These are phyloP conservation scores for Notodromas monacha DNA, from an alignment of 2,888 invertebrate genomes.

Conservation along the genomic window DNA sequence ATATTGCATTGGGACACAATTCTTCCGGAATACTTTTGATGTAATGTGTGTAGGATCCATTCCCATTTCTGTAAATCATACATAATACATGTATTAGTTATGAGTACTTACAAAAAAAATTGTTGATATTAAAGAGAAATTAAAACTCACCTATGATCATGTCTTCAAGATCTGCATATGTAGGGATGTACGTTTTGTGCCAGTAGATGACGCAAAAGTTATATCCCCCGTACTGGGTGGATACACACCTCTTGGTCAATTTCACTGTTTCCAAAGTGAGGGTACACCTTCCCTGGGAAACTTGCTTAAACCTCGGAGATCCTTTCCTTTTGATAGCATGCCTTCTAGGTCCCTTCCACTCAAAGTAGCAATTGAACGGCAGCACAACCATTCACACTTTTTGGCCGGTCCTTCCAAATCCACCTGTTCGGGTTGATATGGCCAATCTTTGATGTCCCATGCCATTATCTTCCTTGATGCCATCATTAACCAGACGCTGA, in stretches of 20 bases:
- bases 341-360: slow-evolving; percentile 1
- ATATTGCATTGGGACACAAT: background rate
- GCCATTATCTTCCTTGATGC: background rate
- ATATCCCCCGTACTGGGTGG: slow-evolving; percentile 1
- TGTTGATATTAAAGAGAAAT: slow-evolving; percentile 1
- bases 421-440: slow-evolving; percentile 1
- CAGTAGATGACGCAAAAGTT: slow-evolving; percentile 2
- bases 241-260: slow-evolving; percentile 4
- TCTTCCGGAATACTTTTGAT: background rate
- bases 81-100: slow-evolving; percentile 2
- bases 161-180: slow-evolving; percentile 1
- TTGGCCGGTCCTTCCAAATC: slow-evolving; percentile 1
- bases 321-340: slow-evolving; percentile 1
- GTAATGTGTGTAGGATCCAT: slow-evolving; percentile 1
- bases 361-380: slow-evolving; percentile 2
- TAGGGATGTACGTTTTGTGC: slow-evolving; percentile 4
- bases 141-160: slow-evolving; percentile 1
- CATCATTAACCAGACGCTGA: slow-evolving; percentile 1
- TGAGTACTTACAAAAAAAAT: background rate
- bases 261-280: background rate
- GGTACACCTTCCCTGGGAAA: slow-evolving; percentile 2
- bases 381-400: slow-evolving; percentile 2
- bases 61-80: slow-evolving; percentile 4
- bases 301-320: background rate
- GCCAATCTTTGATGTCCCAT: slow-evolving; percentile 1